Percentiles rank a stretch among this genome's conserved stretches.
These are phyloP conservation scores for Torymus texanus DNA, from an alignment of 2,888 invertebrate genomes.

Conservation along the genomic window DNA sequence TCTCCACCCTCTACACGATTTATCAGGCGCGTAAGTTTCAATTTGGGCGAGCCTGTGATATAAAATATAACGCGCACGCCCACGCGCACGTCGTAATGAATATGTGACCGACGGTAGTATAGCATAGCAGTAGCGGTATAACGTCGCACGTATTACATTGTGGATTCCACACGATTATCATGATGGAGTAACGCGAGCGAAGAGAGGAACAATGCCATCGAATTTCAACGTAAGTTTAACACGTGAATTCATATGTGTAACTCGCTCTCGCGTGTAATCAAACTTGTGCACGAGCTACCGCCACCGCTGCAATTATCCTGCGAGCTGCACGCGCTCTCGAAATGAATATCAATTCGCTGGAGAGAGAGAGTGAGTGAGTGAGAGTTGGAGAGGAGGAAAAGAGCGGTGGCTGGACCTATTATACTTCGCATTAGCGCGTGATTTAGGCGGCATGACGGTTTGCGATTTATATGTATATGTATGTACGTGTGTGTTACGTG, in stretches of 20 bases:
- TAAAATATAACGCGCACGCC: neutral
- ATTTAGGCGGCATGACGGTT: constrained; percentile 4
- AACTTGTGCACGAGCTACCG: too few species aligned
- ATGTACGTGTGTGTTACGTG: too few species aligned
- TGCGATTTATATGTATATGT: neutral
- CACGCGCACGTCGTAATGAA: constrained; percentile 28
- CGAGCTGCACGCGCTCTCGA: too few species aligned
- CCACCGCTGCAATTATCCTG: too few species aligned
- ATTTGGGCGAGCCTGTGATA: constrained; percentile 42
- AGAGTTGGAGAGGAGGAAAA: too few species aligned
- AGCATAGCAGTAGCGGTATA: neutral
- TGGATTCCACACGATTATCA: constrained; percentile 48
- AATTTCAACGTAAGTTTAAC: constrained; percentile 18
- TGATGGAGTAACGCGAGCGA: constrained; percentile 33
- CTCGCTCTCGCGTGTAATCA: neutral
- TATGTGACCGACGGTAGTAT: constrained; percentile 7
- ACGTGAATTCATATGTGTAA: neutral
- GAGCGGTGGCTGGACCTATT: neutral
- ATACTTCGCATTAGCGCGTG: neutral
- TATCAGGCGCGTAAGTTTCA: constrained; percentile 53
- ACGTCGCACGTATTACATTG: constrained; percentile 52
- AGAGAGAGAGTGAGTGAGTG: too few species aligned
- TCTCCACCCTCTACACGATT: constrained; percentile 9
- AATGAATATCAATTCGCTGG: too few species aligned
- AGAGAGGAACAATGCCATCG: constrained; percentile 8